Base-by-base conservation (phyloP, 2,888 invertebrate genomes). In the Eupeodes luniger region DNA sequence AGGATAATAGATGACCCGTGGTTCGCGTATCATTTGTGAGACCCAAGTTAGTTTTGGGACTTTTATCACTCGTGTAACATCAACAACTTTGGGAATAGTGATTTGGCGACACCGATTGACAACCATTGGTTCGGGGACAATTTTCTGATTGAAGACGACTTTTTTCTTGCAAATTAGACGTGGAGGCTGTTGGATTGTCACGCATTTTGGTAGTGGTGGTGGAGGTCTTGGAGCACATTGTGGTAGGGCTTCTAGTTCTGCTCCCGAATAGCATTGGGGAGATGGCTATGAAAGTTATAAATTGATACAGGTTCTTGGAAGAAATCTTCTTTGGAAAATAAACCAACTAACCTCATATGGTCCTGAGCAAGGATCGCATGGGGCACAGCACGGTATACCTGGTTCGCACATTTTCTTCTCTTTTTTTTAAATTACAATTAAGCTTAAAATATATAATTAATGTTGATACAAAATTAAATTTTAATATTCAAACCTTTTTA, bases 281-380 rank as follows among this genome's bases (percentile, higher is more conserved):
- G 92, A 92, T 75, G 92, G 91, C 92, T 93, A 55, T 55, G 4
- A 19, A 27, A 4, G 2, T 3, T 27, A 4, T 14, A 59, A 16
- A 16, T 16, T 14, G 59, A 59, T 40, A 40, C 40, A 9, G 6
- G 9, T 40, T 40, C 6, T 40, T 40, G 6, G 4, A 40, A 40
- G 27, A 27, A 27, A 27, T 27, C 0, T 40, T 40, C 40, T 10
- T 53, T 6, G 12, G n/a, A 9, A 64, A 27, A n/a, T n/a, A n/a
- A n/a, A n/a, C n/a, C n/a, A n/a, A 77, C 92, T 91, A 89, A 93
- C 93, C 92, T 92, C 92, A 81, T 92, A 92, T 62, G 93, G 92
- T 90, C 92, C 92, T 85, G 93, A 91, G 77, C 93, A 93, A 19
- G 93, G 92, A 89, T 92, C 93, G 81, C 92, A 92, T 62, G 92